Base-by-base conservation (phyloP, 1,140 invertebrate genomes). In the Drosophila sp. region DNA sequence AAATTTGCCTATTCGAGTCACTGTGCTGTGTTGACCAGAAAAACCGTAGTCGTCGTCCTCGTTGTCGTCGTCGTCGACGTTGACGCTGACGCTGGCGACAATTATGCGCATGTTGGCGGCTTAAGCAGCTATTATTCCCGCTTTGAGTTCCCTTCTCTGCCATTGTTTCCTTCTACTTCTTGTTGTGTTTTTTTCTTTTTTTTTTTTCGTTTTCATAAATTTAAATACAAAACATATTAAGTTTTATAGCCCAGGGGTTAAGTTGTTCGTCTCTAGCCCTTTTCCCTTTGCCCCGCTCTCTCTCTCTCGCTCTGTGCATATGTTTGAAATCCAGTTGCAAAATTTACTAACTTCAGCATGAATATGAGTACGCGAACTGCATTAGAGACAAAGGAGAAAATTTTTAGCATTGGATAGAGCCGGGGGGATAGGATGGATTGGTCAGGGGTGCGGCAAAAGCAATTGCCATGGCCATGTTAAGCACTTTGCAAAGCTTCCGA, bases 181-280 rank as follows among this genome's bases (percentile, higher is more conserved):
- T 58, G 10, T 54, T 55, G 17, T 56, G 41, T 60, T 64, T 61
- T 60, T 27, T 10, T 70, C 29, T 30, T 63, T 63, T 40, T 71
- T 72, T 50, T 23, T 47, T 68, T 62, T 54, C 29, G 35, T 85
- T 85, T 87, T 87, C 84, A 87, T 87, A 87, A 87, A 87, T 87
- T 87, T 87, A 87, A 87, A 87, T 87, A 87, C 83, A 83, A 87
- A 87, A 87, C 83, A 89, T 87, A 87, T 87, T 87, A 87, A 89
- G 83, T 87, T 87, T 87, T 87, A 87, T 87, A 80, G 83, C 83
- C 85, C 66, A 70, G 70, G 73, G 84, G 69, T 89, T 83, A 83
- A 87, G 76, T 83, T 79, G 76, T 89, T 66, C 60, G 17, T 60
- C 72, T 54, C 64, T 30, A 44, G 58, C 70, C 58, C 56, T 30